Base-by-base conservation (phyloP, 2,797 vertebrate genomes). In the Phataginus tricuspis region DNA sequence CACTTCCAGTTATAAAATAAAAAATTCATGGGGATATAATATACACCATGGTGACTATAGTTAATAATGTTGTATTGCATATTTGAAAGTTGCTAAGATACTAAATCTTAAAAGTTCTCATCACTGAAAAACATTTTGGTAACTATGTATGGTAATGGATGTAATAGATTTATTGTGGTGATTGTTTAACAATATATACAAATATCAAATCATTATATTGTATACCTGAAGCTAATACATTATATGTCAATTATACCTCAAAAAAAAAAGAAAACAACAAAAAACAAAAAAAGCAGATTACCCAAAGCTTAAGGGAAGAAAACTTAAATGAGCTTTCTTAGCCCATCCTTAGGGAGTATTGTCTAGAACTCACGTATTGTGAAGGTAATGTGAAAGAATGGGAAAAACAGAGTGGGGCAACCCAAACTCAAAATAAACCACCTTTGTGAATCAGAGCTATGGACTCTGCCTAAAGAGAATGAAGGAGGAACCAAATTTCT, bases 401-500 rank as follows among this genome's bases (percentile, higher is more conserved):
- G 34, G 21, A 72, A 86, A 94, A 72, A 77, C 66, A 49, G 11
- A 84, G 51, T 2, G 64, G 78, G 37, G 55, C 51, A 96, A 77
- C 61, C 23, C 55, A 74, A 84, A 61, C 39, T 94, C 90, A 96
- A 87, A 93, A 61, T 88, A 71, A 94, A 57, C 82, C 75, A 75
- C 49, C 72, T 63, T 78, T 57, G 23, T 84, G 63, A 77, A 77
- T 66, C 51, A 82, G 37, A 96, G 74, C 87, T 84, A 55, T 16
- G 2, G 42, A 93, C 64, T 91, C 59, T 95, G 97, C 87, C 90
- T 87, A 86, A 72, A 90, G 93, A 71, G 34, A 31, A 51, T 31
- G 59, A 96, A 66, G 79, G 92, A 90, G 63, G 66, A 87, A 71
- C 34, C 74, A 61, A 86, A 75, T 93, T 96, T 94, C 29, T 86